Percentiles rank a stretch among this genome's conserved stretches.
Conservation (phyloP, 1,140 invertebrate genomes). For the Drosophila mayri region DNA sequence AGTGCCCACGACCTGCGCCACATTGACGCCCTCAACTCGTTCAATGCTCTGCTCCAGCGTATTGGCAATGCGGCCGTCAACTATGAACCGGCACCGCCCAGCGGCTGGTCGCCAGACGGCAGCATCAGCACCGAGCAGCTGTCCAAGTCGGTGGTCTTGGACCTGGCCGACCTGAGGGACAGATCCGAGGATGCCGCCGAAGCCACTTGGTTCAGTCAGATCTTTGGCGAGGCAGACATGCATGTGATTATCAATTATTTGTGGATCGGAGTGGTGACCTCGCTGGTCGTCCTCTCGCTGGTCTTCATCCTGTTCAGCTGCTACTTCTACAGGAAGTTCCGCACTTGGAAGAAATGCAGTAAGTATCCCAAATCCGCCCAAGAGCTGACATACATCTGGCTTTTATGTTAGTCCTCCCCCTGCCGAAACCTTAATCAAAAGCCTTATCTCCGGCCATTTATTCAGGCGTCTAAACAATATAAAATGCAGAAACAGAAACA, state of each 20-base stretch:
- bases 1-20: slow-evolving; percentile 75
- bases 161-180: slow-evolving; percentile 74
- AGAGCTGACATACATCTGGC: slow-evolving; percentile 18
- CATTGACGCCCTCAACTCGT: slow-evolving; percentile 78
- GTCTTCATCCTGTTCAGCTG: slow-evolving; percentile 83
- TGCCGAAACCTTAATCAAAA: slow-evolving; percentile 55
- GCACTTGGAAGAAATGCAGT: slow-evolving; percentile 85
- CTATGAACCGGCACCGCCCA: slow-evolving; percentile 35
- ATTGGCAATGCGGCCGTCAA: slow-evolving; percentile 64
- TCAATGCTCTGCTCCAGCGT: slow-evolving; percentile 73
- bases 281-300: slow-evolving; percentile 73
- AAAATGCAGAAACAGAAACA: slow-evolving; percentile 66
- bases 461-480: slow-evolving; percentile 69
- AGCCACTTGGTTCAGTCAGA: slow-evolving; percentile 45
- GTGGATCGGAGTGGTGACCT: slow-evolving; percentile 82
- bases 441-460: slow-evolving; percentile 71
- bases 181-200: slow-evolving; percentile 26
- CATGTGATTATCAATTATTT: slow-evolving; percentile 82
- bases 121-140: slow-evolving; percentile 78
- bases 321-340: slow-evolving; percentile 83
- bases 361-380: slow-evolving; percentile 53
- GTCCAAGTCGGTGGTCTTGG: slow-evolving; percentile 77
- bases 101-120: slow-evolving; percentile 38
- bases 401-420: slow-evolving; percentile 14
- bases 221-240: slow-evolving; percentile 76